A percentile compares a stretch with the other conserved stretches of the same genome.
These are phyloP conservation scores for Isaurus tuberculatus DNA, from an alignment of 92 coral and sea anemone species.

Conservation along the genomic window DNA sequence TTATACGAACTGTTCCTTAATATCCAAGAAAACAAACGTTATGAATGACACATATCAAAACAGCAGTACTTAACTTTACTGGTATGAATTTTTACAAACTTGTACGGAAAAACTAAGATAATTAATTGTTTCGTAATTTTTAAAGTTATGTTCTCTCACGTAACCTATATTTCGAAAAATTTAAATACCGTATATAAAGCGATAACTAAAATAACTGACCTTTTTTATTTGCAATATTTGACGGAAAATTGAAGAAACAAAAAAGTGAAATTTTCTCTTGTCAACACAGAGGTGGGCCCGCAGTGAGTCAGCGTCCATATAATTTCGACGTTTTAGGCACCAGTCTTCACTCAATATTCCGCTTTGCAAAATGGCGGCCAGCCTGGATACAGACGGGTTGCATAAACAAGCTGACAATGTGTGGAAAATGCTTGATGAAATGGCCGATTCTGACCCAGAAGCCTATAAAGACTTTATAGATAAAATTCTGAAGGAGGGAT, in stretches of 20 bases:
- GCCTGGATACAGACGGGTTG: conserved; percentile 56
- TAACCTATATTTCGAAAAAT: too few relatives aligned
- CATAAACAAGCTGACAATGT: conserved; percentile 86
- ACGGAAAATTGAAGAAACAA: too few relatives aligned
- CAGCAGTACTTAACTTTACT: too few relatives aligned
- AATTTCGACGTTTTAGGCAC: neutral
- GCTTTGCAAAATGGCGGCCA: conserved; percentile 72
- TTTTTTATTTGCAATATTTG: neutral
- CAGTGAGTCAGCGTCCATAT: neutral
- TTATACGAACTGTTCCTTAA: too few relatives aligned
- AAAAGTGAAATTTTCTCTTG: too few relatives aligned
- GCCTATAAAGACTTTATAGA: conserved; percentile 85
- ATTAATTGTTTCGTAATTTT: too few relatives aligned
- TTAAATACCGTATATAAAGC: neutral
- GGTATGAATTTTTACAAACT: too few relatives aligned
- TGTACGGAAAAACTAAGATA: too few relatives aligned
- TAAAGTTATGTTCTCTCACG: too few relatives aligned
- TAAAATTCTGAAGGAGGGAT: conserved; percentile 84
- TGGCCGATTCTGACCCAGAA: conserved; percentile 90
- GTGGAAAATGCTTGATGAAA: conserved; percentile 95
- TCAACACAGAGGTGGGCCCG: neutral
- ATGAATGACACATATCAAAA: too few relatives aligned
- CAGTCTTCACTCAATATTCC: conserved; percentile 4
- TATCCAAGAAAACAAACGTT: too few relatives aligned
- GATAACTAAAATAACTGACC: neutral